These are phyloP conservation scores for Gryllus bimaculatus DNA, from an alignment of 1,140 invertebrate species.

Conservation along the genomic window DNA sequence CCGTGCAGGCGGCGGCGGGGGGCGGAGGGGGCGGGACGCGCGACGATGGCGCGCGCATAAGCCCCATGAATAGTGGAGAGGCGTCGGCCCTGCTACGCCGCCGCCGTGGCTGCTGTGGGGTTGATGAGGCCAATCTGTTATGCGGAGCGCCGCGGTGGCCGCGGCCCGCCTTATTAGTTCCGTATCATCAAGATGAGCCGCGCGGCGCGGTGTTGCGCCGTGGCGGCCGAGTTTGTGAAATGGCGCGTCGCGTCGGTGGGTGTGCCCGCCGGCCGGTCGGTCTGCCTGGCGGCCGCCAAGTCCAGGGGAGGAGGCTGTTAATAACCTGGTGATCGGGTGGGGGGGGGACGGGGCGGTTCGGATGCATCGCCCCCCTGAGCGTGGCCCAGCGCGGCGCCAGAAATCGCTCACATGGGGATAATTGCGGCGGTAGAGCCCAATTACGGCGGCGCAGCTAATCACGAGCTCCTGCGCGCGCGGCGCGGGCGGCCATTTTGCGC, in stretches of 20 bases:
- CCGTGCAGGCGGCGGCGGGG: not conserved
- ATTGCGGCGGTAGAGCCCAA: not conserved
- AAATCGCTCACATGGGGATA: constrained; percentile 3
- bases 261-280: not conserved
- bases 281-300: not conserved
- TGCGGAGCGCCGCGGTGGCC: not conserved
- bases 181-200: not conserved
- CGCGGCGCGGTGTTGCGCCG: too few relatives aligned
- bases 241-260: not conserved
- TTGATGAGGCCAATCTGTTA: not conserved
- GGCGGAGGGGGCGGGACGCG: too few relatives aligned
- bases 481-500: not conserved
- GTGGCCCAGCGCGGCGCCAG: not conserved
- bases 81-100: too few relatives aligned
- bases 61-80: not conserved
- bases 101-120: not conserved
- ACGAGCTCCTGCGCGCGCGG: not conserved
- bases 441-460: not conserved
- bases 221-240: not conserved
- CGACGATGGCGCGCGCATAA: not conserved
- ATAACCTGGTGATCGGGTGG: not conserved
- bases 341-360: not conserved
- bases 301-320: not conserved
- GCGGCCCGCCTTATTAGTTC: not conserved
- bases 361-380: not conserved